Base-by-base conservation (phyloP, 1,140 invertebrate species). In the Leptopilina boulardi region DNA sequence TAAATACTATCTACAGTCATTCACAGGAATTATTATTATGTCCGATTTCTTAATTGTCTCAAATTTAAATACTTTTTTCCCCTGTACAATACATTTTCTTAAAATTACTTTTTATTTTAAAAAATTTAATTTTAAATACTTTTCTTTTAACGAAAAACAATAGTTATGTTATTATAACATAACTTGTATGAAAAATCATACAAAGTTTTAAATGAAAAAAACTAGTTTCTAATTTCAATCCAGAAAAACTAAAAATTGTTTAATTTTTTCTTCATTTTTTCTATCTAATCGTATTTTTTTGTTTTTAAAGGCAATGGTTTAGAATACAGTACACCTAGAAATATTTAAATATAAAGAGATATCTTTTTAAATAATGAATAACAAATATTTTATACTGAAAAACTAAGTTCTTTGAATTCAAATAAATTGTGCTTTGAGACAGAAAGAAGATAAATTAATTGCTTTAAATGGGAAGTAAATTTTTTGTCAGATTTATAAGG, bases 401-500 rank as follows among this genome's bases (percentile, higher is more conserved):
- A 23, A 59, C 19, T 26, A 3, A n/a, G 26, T 66, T n/a, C n/a
- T n/a, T n/a, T 30, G 26, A 6, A 26, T n/a, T 66, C 26, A 3
- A 30, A 23, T 34, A 11, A 66, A 10, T 66, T 66, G 23, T 66
- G 59, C 59, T 30, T 66, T 30, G 3, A 15, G 26, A 34, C 26
- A 30, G 26, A n/a, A 66, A n/a, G 26, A 66, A n/a, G 15, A n/a
- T 1, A 30, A 34, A n/a, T 66, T n/a, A 23, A 26, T 26, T 59
- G 47, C n/a, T 30, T 34, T 30, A 23, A 30, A 8, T 5, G n/a
- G 59, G 15, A 30, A 34, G 21, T 30, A 30, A n/a, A 66, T 66
- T 30, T 66, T 8, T 21, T 10, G 6, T 2, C 3, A 19, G 51
- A 72, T 56, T 95, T 94, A 98, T 85, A 99, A 92, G 54, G 97